phyloP scores from a whole-genome alignment of 2,888 invertebrate genomes.

The Drosophila gaucha region DNA sequence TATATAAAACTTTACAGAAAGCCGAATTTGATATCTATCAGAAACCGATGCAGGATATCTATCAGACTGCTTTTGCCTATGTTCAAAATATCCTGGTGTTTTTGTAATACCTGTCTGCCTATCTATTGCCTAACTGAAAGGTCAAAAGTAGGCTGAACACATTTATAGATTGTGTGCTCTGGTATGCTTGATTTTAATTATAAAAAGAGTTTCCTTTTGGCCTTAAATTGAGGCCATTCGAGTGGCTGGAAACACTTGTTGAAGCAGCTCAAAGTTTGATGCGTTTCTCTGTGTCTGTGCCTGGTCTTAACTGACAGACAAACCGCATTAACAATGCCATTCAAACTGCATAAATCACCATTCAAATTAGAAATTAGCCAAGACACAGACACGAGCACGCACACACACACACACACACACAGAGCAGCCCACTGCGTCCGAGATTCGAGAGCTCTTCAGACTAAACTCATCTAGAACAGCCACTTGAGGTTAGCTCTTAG shows the following conservation, averaged over 20 bases:
- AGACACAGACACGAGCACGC: slow-evolving; percentile 25
- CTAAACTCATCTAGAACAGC: slow-evolving; percentile 49
- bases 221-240: neutral
- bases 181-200: slow-evolving; percentile 41
- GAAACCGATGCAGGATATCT: too few species aligned
- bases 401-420: slow-evolving; percentile 19
- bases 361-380: slow-evolving; percentile 79
- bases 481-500: slow-evolving; percentile 49
- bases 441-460: slow-evolving; percentile 46
- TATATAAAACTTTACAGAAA: too few species aligned
- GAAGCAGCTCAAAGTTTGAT: slow-evolving; percentile 21
- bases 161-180: slow-evolving; percentile 17
- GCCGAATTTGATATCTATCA: too few species aligned
- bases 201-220: slow-evolving; percentile 20
- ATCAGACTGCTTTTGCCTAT: neutral
- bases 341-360: slow-evolving; percentile 79
- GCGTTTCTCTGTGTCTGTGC: neutral
- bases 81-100: neutral
- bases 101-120: neutral
- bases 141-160: slow-evolving; percentile 20
- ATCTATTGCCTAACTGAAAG: slow-evolving; percentile 11
- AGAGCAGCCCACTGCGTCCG: slow-evolving; percentile 43
- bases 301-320: slow-evolving; percentile 26
- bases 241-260: slow-evolving; percentile 41
- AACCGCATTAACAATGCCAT: slow-evolving; percentile 63